Evolutionary conservation across 2,888 invertebrate species (phyloP).

Genomic region (Cataglyphis altisquamis): DNA sequence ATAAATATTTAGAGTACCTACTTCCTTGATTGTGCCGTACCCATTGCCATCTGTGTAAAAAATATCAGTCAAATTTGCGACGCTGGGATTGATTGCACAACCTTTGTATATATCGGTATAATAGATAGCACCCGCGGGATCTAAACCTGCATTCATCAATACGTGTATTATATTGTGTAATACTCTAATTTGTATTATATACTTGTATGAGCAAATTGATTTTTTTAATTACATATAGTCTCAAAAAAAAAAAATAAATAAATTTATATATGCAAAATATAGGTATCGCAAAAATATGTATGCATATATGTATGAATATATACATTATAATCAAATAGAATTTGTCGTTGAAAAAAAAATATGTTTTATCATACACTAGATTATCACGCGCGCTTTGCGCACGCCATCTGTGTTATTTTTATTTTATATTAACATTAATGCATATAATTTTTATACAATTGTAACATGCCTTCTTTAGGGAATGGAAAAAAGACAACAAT

Average conservation of each 20-base stretch:
- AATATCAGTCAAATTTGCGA: background rate
- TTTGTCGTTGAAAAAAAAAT: too few species aligned
- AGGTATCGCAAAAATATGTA: too few species aligned
- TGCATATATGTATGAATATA: too few species aligned
- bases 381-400: too few species aligned
- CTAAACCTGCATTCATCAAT: background rate
- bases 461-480: too few species aligned
- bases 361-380: too few species aligned
- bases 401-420: too few species aligned
- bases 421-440: too few species aligned
- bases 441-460: too few species aligned
- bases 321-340: too few species aligned
- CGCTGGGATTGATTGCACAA: background rate
- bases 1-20: slow-evolving; percentile 5
- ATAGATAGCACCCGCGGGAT: background rate
- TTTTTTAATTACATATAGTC: background rate
- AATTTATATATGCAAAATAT: background rate
- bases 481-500: too few species aligned
- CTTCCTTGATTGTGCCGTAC: background rate
- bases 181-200: background rate
- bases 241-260: background rate
- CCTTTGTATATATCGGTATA: background rate
- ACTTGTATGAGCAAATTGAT: background rate
- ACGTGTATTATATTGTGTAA: background rate
- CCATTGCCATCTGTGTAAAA: background rate